Conservation (phyloP, 2,113 vertebrate species). For the Periophthalmodon schlosseri region DNA sequence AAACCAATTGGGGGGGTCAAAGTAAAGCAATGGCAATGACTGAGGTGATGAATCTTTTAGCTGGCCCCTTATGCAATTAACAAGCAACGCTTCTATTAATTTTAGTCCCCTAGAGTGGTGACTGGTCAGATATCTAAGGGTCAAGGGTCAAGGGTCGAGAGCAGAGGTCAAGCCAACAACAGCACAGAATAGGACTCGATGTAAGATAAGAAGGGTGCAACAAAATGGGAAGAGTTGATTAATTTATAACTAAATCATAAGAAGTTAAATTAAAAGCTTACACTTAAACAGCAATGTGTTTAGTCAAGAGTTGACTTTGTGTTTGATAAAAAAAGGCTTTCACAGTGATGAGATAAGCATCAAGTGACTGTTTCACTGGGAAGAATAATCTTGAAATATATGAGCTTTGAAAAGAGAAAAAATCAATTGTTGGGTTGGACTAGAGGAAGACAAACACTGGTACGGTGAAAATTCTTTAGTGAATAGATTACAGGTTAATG, state of each 20-base stretch:
- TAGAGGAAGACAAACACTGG: constrained; percentile 85
- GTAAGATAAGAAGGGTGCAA: constrained; percentile 49
- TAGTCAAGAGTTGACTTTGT: constrained; percentile 60
- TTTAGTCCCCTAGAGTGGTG: constrained; percentile 94
- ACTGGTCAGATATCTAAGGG: constrained; percentile 98
- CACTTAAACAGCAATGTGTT: constrained; percentile 3
- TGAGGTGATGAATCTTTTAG: constrained; percentile 99
- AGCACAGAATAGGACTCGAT: constrained; percentile 63
- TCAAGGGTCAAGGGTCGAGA: constrained; percentile 93
- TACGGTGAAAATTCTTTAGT: constrained; percentile 80
- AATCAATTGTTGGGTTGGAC: constrained; percentile 84
- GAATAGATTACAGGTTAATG: constrained; percentile 94
- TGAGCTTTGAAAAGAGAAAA: constrained; percentile 91
- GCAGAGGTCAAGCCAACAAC: constrained; percentile 90
- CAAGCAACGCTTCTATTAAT: constrained; percentile 98
- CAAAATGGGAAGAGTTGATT: constrained; percentile 56
- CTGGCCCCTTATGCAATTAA: constrained; percentile 99
- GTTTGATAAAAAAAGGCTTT: constrained; percentile 61
- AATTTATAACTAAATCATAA: constrained; percentile 79
- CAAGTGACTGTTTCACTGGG: constrained; percentile 89
- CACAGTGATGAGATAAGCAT: constrained; percentile 76
- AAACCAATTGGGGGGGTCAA: constrained; percentile 86
- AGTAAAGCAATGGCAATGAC: constrained; percentile 99
- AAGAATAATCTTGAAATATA: constrained; percentile 90
- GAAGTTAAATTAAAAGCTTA: constrained; percentile 40